Conservation (phyloP, 2,888 invertebrate species). For the Folsomia manolachei region DNA sequence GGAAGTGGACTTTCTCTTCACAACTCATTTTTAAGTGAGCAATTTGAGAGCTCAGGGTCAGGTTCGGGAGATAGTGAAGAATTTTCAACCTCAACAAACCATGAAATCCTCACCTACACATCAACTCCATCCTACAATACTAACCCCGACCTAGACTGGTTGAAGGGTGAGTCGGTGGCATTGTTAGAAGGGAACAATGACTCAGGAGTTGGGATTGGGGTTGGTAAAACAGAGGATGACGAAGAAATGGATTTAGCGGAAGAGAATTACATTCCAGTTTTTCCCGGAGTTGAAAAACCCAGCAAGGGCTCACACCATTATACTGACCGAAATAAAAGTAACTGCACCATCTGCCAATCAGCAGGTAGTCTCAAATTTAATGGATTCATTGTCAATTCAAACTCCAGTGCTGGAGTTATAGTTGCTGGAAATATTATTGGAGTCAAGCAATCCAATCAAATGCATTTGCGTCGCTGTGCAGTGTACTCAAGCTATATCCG, state of each 20-base stretch:
- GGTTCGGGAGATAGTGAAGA: constrained; percentile 11
- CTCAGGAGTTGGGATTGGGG: neutral
- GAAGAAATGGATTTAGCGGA: constrained; percentile 8
- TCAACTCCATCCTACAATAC: neutral
- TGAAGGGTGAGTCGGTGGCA: neutral
- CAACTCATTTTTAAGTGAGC: too few species aligned
- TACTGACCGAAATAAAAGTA: neutral
- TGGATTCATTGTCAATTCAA: neutral
- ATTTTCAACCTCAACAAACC: too few species aligned
- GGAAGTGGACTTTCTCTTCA: constrained; percentile 2
- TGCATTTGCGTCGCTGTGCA: too few species aligned
- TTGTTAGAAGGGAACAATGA: neutral
- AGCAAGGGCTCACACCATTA: neutral
- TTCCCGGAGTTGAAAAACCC: constrained; percentile 9
- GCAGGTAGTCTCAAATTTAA: neutral
- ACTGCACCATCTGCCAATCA: neutral
- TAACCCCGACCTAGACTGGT: neutral
- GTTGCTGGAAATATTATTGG: neutral
- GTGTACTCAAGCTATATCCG: too few species aligned
- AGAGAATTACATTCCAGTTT: constrained; percentile 20
- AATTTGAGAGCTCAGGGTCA: constrained; percentile 23
- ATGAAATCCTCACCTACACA: too few species aligned
- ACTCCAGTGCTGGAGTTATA: neutral
- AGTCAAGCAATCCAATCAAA: too few species aligned
- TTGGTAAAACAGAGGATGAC: neutral